Evolutionary conservation across 2,888 invertebrate species (phyloP), one percentile per base, ranked within the genome.

Genomic region (Cephus nigrinus): DNA sequence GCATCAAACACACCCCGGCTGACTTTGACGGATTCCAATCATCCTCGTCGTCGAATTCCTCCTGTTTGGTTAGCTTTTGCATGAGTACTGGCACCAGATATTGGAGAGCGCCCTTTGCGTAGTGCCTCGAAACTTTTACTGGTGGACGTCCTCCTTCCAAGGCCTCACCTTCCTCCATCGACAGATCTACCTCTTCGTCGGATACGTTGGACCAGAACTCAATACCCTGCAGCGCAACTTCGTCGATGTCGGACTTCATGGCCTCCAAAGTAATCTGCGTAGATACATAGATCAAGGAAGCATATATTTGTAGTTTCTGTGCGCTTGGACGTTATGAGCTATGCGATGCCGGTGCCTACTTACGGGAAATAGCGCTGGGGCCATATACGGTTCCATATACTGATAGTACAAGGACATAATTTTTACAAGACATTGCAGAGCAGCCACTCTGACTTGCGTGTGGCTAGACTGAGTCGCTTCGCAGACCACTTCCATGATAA

Each of bases 151-250:
- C 97, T 91, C 87, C 95, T 91, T 99, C 99, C 69, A 94, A 94
- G 15, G 99, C 99, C 92, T 99, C 99, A 73, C 96, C 96, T 88
- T 97, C 97, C 92, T 99, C 98, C 90, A 98, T 96, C 1, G 97
- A 95, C 83, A 99, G 93, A 92, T 99, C 99, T 68, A 99, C 98
- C 92, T 99, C 99, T 93, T 99, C 99, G 92, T 99, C 99, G 89
- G 99, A 98, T 0, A 99, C 99, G 88, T 98, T 99, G 5, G 99
- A 99, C 99, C 99, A 99, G 93, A 99, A 99, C 92, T 99, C 99
- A 91, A 99, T 99, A 84, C 99, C 99, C 93, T 99, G 99, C 78
- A 99, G 94, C 31, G 98, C 96, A 76, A 99, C 96, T 86, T 99
- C 98, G 92, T 99, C 98, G 83, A 97, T 95, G 82, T 98, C 98